These are phyloP conservation scores for Adelognathus sp. DNA, from an alignment of 2,888 invertebrate species.

Conservation along the genomic window DNA sequence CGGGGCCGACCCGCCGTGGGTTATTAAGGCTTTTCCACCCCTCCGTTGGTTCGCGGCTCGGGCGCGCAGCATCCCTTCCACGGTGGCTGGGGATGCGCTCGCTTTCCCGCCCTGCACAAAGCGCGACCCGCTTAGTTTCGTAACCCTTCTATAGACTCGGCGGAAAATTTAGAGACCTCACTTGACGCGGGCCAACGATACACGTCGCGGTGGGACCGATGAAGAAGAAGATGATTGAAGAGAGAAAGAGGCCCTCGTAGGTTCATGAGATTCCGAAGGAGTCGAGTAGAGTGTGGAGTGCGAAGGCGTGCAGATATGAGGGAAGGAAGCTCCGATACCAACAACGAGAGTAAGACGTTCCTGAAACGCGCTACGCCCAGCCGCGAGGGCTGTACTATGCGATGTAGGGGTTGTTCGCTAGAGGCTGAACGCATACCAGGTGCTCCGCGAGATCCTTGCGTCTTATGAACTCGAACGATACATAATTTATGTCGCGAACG, in stretches of 20 bases:
- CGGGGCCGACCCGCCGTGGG: conserved; percentile 13
- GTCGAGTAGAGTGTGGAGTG: conserved; percentile 37
- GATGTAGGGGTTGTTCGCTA: conserved; percentile 44
- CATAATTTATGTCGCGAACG: conserved; percentile 80
- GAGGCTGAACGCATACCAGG: conserved; percentile 77
- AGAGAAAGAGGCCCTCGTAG: conserved; percentile 4
- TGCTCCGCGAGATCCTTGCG: conserved; percentile 79
- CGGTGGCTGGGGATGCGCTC: conserved; percentile 49
- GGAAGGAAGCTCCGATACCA: conserved; percentile 24
- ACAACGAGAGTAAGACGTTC: conserved; percentile 7
- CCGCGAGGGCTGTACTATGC: background rate
- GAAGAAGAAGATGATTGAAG: conserved; percentile 20
- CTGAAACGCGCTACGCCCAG: background rate
- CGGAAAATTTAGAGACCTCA: conserved; percentile 77
- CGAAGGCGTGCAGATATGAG: conserved; percentile 37
- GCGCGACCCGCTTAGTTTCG: conserved; percentile 75
- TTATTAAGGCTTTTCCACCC: conserved; percentile 40
- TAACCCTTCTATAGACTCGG: conserved; percentile 79
- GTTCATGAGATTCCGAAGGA: conserved; percentile 34
- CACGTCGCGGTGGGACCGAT: background rate
- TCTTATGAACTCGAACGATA: conserved; percentile 80
- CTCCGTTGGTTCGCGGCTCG: background rate
- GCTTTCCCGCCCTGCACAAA: conserved; percentile 46
- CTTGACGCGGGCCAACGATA: conserved; percentile 45
- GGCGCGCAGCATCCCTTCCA: conserved; percentile 53